phyloP scores from a whole-genome alignment of 2,113 vertebrate species.

The Vimba vimba region DNA sequence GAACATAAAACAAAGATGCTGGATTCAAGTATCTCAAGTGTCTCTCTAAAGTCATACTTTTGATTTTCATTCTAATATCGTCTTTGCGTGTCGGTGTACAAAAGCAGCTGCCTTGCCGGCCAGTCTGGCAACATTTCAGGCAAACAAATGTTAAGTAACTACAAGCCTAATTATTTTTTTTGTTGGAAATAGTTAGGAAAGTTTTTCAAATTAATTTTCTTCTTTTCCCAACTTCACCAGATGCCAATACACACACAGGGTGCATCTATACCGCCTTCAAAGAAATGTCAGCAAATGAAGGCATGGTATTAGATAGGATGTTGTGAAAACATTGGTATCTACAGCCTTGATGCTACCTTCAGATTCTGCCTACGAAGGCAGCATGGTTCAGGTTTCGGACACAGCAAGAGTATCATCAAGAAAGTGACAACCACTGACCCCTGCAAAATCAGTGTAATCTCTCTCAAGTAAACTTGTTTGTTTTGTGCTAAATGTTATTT shows the following conservation, averaged over 20 bases:
- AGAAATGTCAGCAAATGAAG: neutral
- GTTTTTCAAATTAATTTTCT: too few species aligned
- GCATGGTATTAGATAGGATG: neutral
- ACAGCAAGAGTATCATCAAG: neutral
- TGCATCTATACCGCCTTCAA: neutral
- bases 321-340: neutral
- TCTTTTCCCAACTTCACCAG: neutral
- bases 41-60: neutral
- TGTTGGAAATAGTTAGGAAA: neutral
- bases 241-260: neutral
- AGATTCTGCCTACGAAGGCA: neutral
- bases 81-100: too few species aligned
- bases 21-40: neutral
- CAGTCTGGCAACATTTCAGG: too few species aligned
- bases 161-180: neutral
- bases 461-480: conserved; percentile 25
- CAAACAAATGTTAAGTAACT: neutral
- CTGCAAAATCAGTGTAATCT: conserved; percentile 2
- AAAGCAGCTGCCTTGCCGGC: too few species aligned
- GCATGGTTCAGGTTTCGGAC: neutral
- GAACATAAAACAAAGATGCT: neutral
- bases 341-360: neutral
- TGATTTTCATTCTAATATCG: too few species aligned
- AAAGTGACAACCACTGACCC: conserved; percentile 32
- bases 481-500: conserved; percentile 50